A percentile compares a stretch with the other conserved stretches of the same genome.
phyloP scores from a whole-genome alignment of 2,113 vertebrate species.

The Nannobrachium achirus region DNA sequence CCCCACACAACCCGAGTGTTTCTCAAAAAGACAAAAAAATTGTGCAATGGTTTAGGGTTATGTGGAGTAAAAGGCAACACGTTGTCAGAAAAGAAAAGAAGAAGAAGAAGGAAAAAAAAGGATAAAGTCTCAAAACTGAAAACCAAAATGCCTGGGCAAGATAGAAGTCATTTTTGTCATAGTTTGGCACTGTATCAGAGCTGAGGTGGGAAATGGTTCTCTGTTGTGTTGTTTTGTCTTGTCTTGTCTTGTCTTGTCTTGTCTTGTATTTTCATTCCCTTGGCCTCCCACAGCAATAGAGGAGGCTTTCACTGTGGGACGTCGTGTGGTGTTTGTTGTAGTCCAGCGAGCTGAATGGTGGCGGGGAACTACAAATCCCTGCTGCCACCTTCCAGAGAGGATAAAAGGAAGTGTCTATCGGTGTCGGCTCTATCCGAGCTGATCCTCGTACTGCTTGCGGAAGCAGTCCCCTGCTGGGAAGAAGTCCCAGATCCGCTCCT shows the following conservation, averaged over 20 bases:
- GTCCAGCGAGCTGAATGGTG: conserved; percentile 36
- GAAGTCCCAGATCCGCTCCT: conserved; percentile 98
- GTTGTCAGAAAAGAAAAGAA: conserved; percentile 61
- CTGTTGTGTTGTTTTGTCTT: conserved; percentile 23
- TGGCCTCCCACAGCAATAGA: conserved; percentile 24
- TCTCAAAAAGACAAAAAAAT: conserved; percentile 67
- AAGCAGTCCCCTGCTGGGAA: conserved; percentile 99
- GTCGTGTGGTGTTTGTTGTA: conserved; percentile 18
- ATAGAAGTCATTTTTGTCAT: conserved; percentile 46
- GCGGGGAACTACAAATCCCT: conserved; percentile 29
- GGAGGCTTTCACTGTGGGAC: conserved; percentile 21
- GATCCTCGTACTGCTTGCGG: conserved; percentile 98
- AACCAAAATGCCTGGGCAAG: conserved; percentile 47
- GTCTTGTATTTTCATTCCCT: conserved; percentile 28
- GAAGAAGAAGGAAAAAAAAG: conserved; percentile 7
- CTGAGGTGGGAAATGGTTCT: conserved; percentile 35
- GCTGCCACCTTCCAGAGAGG: conserved; percentile 20
- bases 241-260: conserved; percentile 26
- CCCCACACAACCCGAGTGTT: conserved; percentile 74
- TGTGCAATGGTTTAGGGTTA: conserved; percentile 81
- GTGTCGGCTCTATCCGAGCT: conserved; percentile 83
- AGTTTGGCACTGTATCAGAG: conserved; percentile 50
- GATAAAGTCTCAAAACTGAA: conserved; percentile 47
- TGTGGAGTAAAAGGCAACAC: conserved; percentile 78
- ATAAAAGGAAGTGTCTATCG: conserved; percentile 24